A percentile compares a stretch with the other conserved stretches of the same genome.
These are phyloP conservation scores for Amblyopsis hoosieri DNA, from an alignment of 2,797 vertebrate genomes.

Conservation along the genomic window DNA sequence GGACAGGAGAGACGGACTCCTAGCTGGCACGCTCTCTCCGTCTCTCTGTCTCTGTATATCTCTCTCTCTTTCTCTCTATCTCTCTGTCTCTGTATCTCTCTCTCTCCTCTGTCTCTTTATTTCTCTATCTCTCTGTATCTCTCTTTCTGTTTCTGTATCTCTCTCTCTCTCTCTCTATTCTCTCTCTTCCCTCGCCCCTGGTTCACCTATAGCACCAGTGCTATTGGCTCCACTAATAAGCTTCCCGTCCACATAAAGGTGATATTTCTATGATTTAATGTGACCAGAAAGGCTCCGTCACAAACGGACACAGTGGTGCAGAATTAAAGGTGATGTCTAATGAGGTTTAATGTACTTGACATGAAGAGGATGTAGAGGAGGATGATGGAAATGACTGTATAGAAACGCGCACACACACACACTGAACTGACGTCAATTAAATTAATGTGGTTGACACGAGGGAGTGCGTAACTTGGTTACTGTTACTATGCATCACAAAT, in stretches of 20 bases:
- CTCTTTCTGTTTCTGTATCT: neutral
- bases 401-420: neutral
- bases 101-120: neutral
- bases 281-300: conserved; percentile 3
- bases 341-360: conserved; percentile 51
- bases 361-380: conserved; percentile 25
- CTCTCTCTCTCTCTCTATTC: neutral
- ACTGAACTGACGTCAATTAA: neutral
- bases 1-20: conserved; percentile 10
- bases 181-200: neutral
- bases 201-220: neutral
- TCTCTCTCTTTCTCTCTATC: neutral
- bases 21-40: neutral
- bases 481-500: conserved; percentile 3
- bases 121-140: neutral
- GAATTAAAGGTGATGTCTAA: conserved; percentile 50
- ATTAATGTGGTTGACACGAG: conserved; percentile 1
- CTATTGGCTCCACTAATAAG: conserved; percentile 19
- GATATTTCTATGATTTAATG: conserved; percentile 31
- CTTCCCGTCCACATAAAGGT: conserved; percentile 21
- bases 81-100: neutral
- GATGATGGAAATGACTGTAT: neutral
- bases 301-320: conserved; percentile 32
- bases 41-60: too few species aligned
- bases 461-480: neutral